Evolutionary conservation across 2,113 vertebrate species (phyloP).

Genomic region (Romanogobio albipinnatus): DNA sequence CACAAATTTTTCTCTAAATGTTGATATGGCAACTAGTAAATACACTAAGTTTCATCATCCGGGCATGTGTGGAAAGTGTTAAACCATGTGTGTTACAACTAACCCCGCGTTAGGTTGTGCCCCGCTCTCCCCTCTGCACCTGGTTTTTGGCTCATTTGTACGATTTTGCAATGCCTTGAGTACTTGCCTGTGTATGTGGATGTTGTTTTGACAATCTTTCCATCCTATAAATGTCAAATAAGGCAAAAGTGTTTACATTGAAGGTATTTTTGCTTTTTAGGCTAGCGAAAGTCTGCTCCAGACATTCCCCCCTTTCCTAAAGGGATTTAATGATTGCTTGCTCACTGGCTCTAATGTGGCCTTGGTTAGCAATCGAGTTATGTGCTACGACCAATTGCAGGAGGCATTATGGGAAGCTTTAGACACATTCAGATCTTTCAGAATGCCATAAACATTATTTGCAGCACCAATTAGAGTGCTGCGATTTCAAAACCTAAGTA

Average conservation of each 20-base stretch:
- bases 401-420: neutral
- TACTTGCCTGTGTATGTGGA: neutral
- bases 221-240: conserved; percentile 14
- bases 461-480: neutral
- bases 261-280: neutral
- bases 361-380: neutral
- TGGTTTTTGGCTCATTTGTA: conserved; percentile 5
- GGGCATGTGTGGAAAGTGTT: too few species aligned
- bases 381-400: neutral
- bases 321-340: conserved; percentile 8
- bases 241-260: neutral
- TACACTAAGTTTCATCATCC: too few species aligned
- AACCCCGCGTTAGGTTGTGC: too few species aligned
- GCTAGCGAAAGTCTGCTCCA: neutral
- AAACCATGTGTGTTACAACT: too few species aligned
- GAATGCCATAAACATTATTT: neutral
- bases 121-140: neutral
- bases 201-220: conserved; percentile 21
- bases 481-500: neutral
- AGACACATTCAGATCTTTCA: neutral
- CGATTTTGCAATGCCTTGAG: neutral
- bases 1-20: too few species aligned
- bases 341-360: neutral
- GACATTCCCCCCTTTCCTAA: neutral
- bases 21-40: too few species aligned